Evolutionary conservation across 64 coral and sea anemone genomes (phyloP).

Genomic region (Pachyseris speciosa): DNA sequence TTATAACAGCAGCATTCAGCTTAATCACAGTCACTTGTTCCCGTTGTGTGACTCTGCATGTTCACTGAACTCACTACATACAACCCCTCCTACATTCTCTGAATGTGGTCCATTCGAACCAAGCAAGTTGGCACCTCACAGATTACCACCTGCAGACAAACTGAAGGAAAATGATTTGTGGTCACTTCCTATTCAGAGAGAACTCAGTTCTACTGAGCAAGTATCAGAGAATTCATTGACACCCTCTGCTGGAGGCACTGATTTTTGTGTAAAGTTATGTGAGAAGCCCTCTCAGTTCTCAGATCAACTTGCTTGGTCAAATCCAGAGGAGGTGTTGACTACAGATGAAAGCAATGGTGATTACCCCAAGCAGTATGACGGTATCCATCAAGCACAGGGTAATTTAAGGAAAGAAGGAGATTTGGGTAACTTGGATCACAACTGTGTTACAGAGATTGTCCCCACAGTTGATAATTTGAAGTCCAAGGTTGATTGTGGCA

Average conservation of each 20-base stretch:
- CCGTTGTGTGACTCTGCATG: background rate
- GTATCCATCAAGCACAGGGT: background rate
- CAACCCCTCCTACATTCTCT: background rate
- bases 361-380: background rate
- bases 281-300: background rate
- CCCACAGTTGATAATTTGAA: background rate
- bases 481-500: background rate
- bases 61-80: background rate
- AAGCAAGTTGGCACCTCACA: background rate
- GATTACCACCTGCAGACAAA: background rate
- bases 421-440: background rate
- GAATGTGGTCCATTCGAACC: background rate
- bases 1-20: background rate
- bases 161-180: background rate
- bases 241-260: too few relatives aligned
- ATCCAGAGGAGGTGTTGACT: background rate
- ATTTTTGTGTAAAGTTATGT: background rate
- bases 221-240: too few relatives aligned
- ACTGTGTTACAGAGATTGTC: background rate
- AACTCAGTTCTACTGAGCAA: too few relatives aligned
- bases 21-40: background rate
- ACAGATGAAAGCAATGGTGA: background rate
- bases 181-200: too few relatives aligned
- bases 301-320: too few relatives aligned
- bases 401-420: background rate